phyloP scores from a whole-genome alignment of 2,113 vertebrate genomes.

The Melanocharis versteri region DNA sequence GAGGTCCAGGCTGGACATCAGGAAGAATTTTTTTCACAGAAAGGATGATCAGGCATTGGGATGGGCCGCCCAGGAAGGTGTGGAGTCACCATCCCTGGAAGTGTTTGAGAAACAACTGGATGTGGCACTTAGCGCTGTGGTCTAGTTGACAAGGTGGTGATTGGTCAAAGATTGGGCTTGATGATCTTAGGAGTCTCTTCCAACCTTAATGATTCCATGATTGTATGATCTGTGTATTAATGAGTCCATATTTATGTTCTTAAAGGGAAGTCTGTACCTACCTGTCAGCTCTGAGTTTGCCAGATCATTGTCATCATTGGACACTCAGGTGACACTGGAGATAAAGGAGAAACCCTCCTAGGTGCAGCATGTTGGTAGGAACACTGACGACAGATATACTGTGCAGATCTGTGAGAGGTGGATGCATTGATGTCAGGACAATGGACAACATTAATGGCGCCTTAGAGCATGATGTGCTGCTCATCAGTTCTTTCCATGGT shows the following conservation, averaged over 20 bases:
- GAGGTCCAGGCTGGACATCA: neutral
- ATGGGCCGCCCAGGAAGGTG: neutral
- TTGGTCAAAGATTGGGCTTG: neutral
- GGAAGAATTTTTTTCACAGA: neutral
- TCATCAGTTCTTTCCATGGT: neutral
- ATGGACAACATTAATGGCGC: neutral
- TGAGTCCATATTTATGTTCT: neutral
- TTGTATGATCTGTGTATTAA: neutral
- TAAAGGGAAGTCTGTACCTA: neutral
- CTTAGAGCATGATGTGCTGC: neutral
- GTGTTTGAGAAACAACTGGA: neutral
- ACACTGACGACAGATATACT: neutral
- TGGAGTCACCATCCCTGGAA: neutral
- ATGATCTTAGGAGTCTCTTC: neutral
- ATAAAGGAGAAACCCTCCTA: neutral
- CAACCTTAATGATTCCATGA: neutral
- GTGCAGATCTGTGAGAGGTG: neutral
- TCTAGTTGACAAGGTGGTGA: neutral
- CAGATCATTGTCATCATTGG: neutral
- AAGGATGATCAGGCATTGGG: neutral
- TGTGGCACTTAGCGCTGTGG: neutral
- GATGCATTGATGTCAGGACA: neutral
- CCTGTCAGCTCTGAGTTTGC: neutral
- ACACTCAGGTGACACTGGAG: neutral
- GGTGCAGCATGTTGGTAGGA: neutral